Evolutionary conservation across 2,888 invertebrate genomes (phyloP), one percentile per base, ranked within the genome.

Genomic region (Leucozona laternaria): DNA sequence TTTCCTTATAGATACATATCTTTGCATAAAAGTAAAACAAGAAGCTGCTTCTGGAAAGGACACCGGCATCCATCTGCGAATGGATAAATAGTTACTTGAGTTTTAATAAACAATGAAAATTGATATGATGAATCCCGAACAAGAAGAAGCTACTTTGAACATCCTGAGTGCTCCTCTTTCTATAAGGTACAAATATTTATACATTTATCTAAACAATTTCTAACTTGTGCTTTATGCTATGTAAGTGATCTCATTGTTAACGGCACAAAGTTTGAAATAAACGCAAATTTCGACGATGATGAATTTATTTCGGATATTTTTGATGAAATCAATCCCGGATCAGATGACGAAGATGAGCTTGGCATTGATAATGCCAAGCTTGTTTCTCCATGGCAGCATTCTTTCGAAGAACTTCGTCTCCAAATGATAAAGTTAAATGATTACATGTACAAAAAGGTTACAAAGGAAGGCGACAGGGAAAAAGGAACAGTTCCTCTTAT

Each of bases 321-420:
- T 73, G 91, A 91, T 15, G 91, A 92, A 34, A 79, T 90, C 4
- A 88, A 89, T 79, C 66, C 86, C 0, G 88, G 88, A 0, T 89
- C 89, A 3, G 89, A 89, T 15, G 90, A 90, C 1, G 90, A 90
- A 48, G 90, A 90, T 2, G 89, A 89, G 5, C 11, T 22, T 7
- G 88, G 89, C 17, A 79, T 87, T 0, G 77, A 87, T 13, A 86
- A 7, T 5, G 84, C 53, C 15, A 70, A 87, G 2, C 80, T 91
- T 7, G 86, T 89, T 1, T 92, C 92, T 0, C 93, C 92, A 0
- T 92, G 93, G 93, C 90, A 90, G 0, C 88, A 89, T 43, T 88
- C 91, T 1, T 92, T 93, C 40, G 89, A 89, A 0, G 91, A 92
- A 31, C 77, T 92, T 5, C 90, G 91, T 2, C 11, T 72, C 2